Evolutionary conservation across 2,797 vertebrate species (phyloP).

Genomic region (Acrossocheilus wenchowensis): DNA sequence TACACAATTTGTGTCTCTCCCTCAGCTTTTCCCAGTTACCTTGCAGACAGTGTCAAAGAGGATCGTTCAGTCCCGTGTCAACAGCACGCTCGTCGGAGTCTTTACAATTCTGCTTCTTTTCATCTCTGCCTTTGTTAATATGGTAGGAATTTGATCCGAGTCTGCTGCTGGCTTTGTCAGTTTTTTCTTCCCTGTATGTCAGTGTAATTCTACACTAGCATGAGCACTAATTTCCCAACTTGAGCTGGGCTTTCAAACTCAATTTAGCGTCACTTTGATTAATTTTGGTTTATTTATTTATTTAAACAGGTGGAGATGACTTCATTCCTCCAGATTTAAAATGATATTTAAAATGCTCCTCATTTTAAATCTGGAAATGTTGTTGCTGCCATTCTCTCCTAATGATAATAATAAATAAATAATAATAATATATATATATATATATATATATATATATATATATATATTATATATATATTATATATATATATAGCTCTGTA

Average conservation of each 20-base stretch:
- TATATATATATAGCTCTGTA: background rate
- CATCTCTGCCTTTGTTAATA: slow-evolving; percentile 89
- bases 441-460: too few relatives aligned
- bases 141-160: slow-evolving; percentile 78
- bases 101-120: slow-evolving; percentile 92
- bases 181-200: background rate
- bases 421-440: background rate
- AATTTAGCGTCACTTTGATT: background rate
- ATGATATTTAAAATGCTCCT: background rate
- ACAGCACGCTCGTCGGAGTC: slow-evolving; percentile 89
- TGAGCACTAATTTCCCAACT: background rate
- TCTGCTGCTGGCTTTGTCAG: background rate
- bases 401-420: too few relatives aligned
- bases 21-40: slow-evolving; percentile 82
- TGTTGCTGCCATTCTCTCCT: background rate
- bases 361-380: background rate
- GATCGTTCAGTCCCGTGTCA: slow-evolving; percentile 90
- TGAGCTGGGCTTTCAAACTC: background rate
- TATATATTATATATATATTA: too few relatives aligned
- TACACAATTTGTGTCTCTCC: background rate
- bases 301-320: background rate
- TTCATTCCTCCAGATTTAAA: background rate
- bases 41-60: slow-evolving; percentile 86
- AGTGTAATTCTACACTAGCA: slow-evolving; percentile 18
- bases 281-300: background rate